A percentile compares a stretch with the other conserved stretches of the same genome.
Evolutionary conservation across 1,140 invertebrate genomes (phyloP).

Genomic region (Anoplophora glabripennis): DNA sequence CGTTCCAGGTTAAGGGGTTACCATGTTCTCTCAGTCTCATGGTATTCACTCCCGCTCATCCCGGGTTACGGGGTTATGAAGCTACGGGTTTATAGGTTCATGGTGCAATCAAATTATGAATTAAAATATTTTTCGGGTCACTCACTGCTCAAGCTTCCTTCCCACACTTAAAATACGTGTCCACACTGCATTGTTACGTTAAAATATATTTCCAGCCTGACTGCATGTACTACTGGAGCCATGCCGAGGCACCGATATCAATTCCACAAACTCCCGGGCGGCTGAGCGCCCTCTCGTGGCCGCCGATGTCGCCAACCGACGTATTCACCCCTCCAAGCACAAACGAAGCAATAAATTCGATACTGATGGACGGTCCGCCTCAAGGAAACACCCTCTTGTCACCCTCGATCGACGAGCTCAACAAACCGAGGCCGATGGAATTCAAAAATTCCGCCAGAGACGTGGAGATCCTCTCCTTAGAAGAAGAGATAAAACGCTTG

Average conservation of each 20-base stretch:
- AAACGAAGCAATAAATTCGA: constrained; percentile 8
- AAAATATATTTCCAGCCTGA: constrained; percentile 65
- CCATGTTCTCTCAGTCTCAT: too few species aligned
- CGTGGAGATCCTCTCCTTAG: constrained; percentile 43
- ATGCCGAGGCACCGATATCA: constrained; percentile 67
- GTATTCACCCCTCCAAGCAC: constrained; percentile 17
- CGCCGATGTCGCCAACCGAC: constrained; percentile 39
- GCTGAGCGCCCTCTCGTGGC: constrained; percentile 49
- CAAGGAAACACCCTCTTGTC: too few species aligned
- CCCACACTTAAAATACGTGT: too few species aligned
- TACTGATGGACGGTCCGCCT: too few species aligned
- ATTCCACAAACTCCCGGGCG: constrained; percentile 70
- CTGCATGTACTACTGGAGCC: constrained; percentile 85
- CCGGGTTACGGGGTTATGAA: too few species aligned
- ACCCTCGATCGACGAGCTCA: not conserved
- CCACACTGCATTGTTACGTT: not conserved
- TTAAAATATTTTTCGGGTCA: too few species aligned
- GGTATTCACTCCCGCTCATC: too few species aligned
- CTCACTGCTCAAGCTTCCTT: too few species aligned
- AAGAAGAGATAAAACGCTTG: constrained; percentile 52
- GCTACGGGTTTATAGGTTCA: too few species aligned
- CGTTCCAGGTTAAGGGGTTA: too few species aligned
- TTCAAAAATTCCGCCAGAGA: constrained; percentile 42
- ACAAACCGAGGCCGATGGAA: constrained; percentile 17
- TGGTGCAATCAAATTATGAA: too few species aligned